Conservation (phyloP, 2,888 invertebrate genomes). For the Sepioteuthis lessoniana region DNA sequence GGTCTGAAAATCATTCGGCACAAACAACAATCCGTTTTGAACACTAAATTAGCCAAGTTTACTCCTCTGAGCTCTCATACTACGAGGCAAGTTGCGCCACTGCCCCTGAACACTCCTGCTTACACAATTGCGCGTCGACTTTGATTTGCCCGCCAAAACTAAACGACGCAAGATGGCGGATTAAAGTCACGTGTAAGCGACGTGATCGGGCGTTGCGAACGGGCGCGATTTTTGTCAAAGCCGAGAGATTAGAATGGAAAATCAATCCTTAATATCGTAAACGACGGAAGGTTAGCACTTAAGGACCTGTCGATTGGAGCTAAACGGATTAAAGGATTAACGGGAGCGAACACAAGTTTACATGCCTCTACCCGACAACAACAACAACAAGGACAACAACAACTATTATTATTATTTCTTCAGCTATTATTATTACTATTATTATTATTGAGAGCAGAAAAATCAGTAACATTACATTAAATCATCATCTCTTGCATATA, state of each 20-base stretch:
- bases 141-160: background rate
- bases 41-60: background rate
- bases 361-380: background rate
- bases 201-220: background rate
- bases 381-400: no score
- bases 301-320: conserved; percentile 33
- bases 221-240: background rate
- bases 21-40: background rate
- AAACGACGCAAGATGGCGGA: conserved; percentile 33
- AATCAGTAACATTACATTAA: background rate
- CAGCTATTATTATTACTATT: background rate
- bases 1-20: no score
- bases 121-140: background rate
- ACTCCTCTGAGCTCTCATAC: background rate
- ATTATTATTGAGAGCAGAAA: background rate
- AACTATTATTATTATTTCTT: background rate
- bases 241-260: background rate
- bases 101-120: background rate
- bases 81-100: background rate
- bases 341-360: background rate
- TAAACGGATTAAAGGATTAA: conserved; percentile 1
- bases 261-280: conserved; percentile 33
- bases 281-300: conserved; percentile 9
- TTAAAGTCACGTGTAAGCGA: background rate
- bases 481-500: background rate